Base-by-base conservation (phyloP, 2,888 invertebrate genomes). In the Linnaemya tessellans region DNA sequence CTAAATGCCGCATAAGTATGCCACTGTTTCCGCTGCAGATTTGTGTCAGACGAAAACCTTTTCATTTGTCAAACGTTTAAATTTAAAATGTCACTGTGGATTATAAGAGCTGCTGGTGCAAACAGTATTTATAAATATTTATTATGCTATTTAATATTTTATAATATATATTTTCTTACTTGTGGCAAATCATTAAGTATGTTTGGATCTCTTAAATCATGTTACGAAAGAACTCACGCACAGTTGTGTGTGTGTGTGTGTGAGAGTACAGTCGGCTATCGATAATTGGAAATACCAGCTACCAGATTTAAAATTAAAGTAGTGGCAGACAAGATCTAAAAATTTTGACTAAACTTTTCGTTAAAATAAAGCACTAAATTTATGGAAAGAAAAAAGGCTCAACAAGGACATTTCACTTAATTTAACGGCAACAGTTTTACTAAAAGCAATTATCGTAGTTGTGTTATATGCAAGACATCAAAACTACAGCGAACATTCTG, bases 1-100 rank as follows among this genome's bases (percentile, higher is more conserved):
- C 20, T 70, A 79, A 79, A 71, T 70, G 41, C 62, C 30, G 30
- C 38, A 70, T 70, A 70, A 79, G 30, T 62, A 35, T 43, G 20
- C 1, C 41, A 30, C 62, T 70, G 60, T 70, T 70, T 78, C 60
- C 68, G 38, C 38, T 46, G 15, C 7, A 22, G 25, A 67, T 77
- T 77, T 77, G 38, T 74, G 74, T 22, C 46, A 77, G 35, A 35
- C 22, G 8, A 67, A 67, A 56, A 65, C 54, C 65, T 75, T 65
- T 68, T 38, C 25, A 38, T 68, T 65, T 65, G 43, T 25, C 64
- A 75, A 62, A 22, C 62, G 5, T 65, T 38, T 30, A 25, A 54
- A 64, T 64, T 54, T n/a, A 20, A 75, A 75, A 64, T 54, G 25
- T 43, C 54, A 54, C 51, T 18, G 43, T 7, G 11, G 30, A 77